phyloP scores from a whole-genome alignment of 92 coral and sea anemone genomes.

The Scolanthus callimorphus region DNA sequence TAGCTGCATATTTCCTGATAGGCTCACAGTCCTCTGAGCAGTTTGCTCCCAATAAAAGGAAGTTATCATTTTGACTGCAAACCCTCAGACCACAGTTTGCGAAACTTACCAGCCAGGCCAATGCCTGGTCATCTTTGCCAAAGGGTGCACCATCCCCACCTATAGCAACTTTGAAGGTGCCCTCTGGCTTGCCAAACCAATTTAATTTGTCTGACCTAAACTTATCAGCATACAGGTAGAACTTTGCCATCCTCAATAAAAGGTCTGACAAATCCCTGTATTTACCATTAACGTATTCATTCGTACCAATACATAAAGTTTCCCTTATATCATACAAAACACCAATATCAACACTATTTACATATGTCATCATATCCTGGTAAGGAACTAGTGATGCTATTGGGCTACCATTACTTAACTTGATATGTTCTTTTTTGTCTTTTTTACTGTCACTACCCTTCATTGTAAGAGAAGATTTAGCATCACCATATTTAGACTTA shows the following conservation, averaged over 20 bases:
- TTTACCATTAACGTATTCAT: slow-evolving; percentile 31
- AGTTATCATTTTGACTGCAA: slow-evolving; percentile 17
- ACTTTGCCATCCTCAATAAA: slow-evolving; percentile 20
- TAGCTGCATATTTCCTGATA: slow-evolving; percentile 27
- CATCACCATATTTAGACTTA: slow-evolving; percentile 26
- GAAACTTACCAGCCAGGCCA: slow-evolving; percentile 26
- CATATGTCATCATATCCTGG: slow-evolving; percentile 13
- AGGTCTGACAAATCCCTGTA: slow-evolving; percentile 34
- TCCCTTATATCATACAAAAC: slow-evolving; percentile 20
- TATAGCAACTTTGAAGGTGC: slow-evolving; percentile 12
- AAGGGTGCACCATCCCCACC: too few relatives aligned
- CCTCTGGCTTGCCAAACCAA: slow-evolving; percentile 13
- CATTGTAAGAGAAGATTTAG: slow-evolving; percentile 37
- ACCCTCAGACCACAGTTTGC: slow-evolving; percentile 21
- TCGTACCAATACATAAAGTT: slow-evolving; percentile 18
- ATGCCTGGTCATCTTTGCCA: slow-evolving; percentile 17
- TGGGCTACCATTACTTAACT: slow-evolving; percentile 1
- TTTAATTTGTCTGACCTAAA: slow-evolving; percentile 23
- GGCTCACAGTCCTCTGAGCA: slow-evolving; percentile 58
- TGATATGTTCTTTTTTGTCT: neutral
- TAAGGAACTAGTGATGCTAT: slow-evolving; percentile 7
- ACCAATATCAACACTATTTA: slow-evolving; percentile 38
- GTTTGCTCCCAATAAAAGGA: slow-evolving; percentile 37
- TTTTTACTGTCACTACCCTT: neutral
- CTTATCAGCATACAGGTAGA: slow-evolving; percentile 20